A percentile compares a stretch with the other conserved stretches of the same genome.
Conservation (phyloP, 2,888 invertebrate species). For the Drosophila anomalata region DNA sequence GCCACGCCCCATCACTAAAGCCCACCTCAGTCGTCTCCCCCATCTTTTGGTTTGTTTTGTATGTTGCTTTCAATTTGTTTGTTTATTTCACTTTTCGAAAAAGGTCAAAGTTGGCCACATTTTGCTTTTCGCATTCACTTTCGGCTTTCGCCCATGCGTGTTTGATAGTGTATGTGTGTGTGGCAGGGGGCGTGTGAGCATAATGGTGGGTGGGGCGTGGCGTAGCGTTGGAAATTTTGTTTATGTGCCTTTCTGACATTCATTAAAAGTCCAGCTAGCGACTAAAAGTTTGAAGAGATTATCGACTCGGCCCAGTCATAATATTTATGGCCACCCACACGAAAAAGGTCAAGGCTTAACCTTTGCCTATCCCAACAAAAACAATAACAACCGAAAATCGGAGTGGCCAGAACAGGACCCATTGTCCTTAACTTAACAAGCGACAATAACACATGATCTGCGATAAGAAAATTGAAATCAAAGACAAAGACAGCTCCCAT, state of each 20-base stretch:
- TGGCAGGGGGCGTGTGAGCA: constrained; percentile 11
- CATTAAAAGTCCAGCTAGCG: constrained; percentile 44
- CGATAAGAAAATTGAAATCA: constrained; percentile 50
- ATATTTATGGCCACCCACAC: constrained; percentile 50
- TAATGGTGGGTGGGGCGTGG: constrained; percentile 26
- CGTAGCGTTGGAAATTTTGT: constrained; percentile 48
- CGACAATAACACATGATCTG: constrained; percentile 41
- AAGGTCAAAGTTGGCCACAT: constrained; percentile 69
- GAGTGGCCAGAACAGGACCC: background rate
- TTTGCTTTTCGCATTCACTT: constrained; percentile 39
- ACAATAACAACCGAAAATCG: background rate
- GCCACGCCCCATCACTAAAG: constrained; percentile 44
- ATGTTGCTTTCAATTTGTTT: constrained; percentile 71
- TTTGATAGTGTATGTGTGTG: constrained; percentile 9
- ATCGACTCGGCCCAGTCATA: constrained; percentile 44
- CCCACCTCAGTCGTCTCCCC: background rate
- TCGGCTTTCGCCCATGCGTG: constrained; percentile 34
- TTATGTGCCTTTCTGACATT: constrained; percentile 48
- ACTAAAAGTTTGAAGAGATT: constrained; percentile 43
- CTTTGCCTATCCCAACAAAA: constrained; percentile 29
- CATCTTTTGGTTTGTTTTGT: constrained; percentile 45
- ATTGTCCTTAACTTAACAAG: constrained; percentile 24
- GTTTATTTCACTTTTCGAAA: constrained; percentile 71
- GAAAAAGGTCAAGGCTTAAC: constrained; percentile 40
- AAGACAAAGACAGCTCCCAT: constrained; percentile 41